A percentile compares a stretch with the other conserved stretches of the same genome.
These are phyloP conservation scores for Molanna angustata DNA, from an alignment of 2,888 invertebrate genomes.

Conservation along the genomic window DNA sequence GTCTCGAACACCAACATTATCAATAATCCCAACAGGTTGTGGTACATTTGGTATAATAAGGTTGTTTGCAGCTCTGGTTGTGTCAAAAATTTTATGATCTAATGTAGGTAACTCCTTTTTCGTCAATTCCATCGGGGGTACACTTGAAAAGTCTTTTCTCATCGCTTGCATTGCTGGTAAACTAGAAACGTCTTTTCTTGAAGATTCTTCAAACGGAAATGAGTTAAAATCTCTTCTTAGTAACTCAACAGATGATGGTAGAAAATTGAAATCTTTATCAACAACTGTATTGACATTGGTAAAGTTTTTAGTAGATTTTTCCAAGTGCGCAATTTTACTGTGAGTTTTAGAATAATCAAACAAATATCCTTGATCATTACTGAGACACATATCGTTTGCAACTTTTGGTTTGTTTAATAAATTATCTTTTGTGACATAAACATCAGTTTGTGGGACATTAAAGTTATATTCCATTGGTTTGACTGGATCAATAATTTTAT, in stretches of 20 bases:
- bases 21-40: neutral
- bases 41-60: slow-evolving; percentile 1
- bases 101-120: neutral
- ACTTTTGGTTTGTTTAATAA: too few relatives aligned
- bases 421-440: too few relatives aligned
- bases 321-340: too few relatives aligned
- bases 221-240: neutral
- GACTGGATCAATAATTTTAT: too few relatives aligned
- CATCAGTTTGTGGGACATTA: too few relatives aligned
- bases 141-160: neutral
- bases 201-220: neutral
- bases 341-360: too few relatives aligned
- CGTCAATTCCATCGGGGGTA: neutral
- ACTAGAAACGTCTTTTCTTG: neutral
- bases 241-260: neutral
- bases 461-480: too few relatives aligned
- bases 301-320: too few relatives aligned
- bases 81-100: neutral
- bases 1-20: slow-evolving; percentile 14
- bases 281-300: too few relatives aligned
- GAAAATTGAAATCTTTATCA: neutral
- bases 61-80: neutral
- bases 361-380: too few relatives aligned
- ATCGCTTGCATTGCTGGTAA: neutral
- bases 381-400: too few relatives aligned